Percentiles rank a stretch among this genome's conserved stretches.
Conservation (phyloP, 2,888 invertebrate species). For the Tortricodes alternella region DNA sequence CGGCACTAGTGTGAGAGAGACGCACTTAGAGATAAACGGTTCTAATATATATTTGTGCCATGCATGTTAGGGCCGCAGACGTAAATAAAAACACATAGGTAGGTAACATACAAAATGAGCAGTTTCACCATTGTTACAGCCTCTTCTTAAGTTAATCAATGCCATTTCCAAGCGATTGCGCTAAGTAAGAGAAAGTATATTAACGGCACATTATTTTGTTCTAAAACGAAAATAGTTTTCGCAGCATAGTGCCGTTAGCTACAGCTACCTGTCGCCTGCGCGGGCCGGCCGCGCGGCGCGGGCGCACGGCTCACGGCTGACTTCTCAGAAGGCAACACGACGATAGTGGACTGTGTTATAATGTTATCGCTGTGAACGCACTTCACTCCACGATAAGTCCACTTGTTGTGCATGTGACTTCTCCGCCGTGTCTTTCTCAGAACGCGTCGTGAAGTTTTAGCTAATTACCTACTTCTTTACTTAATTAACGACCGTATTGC, state of each 20-base stretch:
- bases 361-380: slow-evolving; percentile 77
- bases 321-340: slow-evolving; percentile 77
- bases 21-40: too few species aligned
- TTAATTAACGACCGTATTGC: slow-evolving; percentile 33
- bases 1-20: too few species aligned
- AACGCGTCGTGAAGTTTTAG: slow-evolving; percentile 56
- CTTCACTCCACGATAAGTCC: slow-evolving; percentile 63
- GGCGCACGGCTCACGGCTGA: slow-evolving; percentile 48
- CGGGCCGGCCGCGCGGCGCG: slow-evolving; percentile 34
- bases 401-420: slow-evolving; percentile 67
- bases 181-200: slow-evolving; percentile 57
- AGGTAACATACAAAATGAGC: background rate
- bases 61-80: too few species aligned
- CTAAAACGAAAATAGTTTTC: slow-evolving; percentile 70
- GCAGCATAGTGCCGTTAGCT: slow-evolving; percentile 72
- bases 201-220: slow-evolving; percentile 61
- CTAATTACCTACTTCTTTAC: slow-evolving; percentile 48
- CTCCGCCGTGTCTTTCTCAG: slow-evolving; percentile 58
- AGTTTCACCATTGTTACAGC: background rate
- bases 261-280: slow-evolving; percentile 72
- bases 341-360: slow-evolving; percentile 75
- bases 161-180: slow-evolving; percentile 38
- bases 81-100: too few species aligned
- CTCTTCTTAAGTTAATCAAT: slow-evolving; percentile 39
- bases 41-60: too few species aligned